Percentiles rank a stretch among this genome's conserved stretches.
Evolutionary conservation across 2,888 invertebrate genomes (phyloP).

Genomic region (Pomacea canaliculata): DNA sequence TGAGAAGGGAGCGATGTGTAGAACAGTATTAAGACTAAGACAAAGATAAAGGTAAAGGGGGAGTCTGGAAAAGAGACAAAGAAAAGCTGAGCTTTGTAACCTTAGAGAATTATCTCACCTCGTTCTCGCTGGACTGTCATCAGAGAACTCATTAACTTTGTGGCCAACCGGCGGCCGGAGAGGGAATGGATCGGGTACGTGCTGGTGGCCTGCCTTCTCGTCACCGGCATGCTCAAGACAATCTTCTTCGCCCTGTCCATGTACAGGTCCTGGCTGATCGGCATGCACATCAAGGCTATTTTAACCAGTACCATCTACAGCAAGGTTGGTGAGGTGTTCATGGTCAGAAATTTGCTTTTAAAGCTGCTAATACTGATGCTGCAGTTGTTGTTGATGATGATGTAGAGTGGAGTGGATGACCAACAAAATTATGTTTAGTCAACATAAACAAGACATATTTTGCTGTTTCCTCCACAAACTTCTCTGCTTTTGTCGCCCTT

Average conservation of each 20-base stretch:
- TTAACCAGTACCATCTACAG: conserved; percentile 88
- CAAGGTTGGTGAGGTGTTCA: conserved; percentile 72
- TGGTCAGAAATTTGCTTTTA: no score
- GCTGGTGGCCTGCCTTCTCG: conserved; percentile 81
- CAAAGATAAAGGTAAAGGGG: no score
- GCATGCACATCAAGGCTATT: conserved; percentile 83
- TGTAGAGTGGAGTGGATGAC: no score
- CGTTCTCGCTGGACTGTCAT: not conserved
- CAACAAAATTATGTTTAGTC: no score
- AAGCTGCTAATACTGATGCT: no score
- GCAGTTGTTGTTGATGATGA: no score
- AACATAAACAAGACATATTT: no score
- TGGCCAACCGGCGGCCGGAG: conserved; percentile 32
- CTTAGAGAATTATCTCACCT: not conserved
- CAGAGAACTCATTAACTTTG: conserved; percentile 31
- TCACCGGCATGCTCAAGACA: conserved; percentile 83
- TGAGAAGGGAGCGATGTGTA: no score
- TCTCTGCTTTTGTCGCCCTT: not conserved
- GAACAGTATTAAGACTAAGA: no score
- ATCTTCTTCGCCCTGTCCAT: conserved; percentile 68
- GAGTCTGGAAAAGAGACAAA: no score
- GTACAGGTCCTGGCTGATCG: conserved; percentile 13
- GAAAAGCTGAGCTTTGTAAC: no score
- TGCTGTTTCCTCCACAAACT: no score
- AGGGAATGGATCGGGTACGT: conserved; percentile 83